These are phyloP conservation scores for Stenolophus ochropezus DNA, from an alignment of 2,888 invertebrate genomes.

Conservation along the genomic window DNA sequence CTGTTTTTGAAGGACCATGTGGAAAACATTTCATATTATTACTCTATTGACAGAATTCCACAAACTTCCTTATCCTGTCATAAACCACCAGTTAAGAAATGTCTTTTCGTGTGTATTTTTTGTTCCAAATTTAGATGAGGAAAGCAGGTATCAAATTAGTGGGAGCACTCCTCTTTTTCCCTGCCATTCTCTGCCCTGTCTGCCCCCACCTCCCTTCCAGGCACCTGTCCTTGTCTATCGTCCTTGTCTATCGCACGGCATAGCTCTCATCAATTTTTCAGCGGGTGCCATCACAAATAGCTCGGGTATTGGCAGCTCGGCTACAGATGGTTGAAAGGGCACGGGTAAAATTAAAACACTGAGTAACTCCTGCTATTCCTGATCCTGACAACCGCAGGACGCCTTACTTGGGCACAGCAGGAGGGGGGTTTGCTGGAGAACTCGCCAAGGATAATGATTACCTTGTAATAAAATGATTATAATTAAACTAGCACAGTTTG, in stretches of 20 bases:
- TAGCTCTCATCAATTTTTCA: conserved; percentile 32
- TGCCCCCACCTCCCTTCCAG: too few species aligned
- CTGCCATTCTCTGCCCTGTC: background rate
- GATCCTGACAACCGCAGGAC: background rate
- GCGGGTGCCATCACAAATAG: conserved; percentile 35
- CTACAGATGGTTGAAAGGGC: conserved; percentile 1
- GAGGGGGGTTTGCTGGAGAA: background rate
- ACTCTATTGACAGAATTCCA: too few species aligned
- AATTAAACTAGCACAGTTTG: too few species aligned
- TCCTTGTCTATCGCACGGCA: conserved; percentile 3
- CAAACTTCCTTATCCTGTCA: too few species aligned
- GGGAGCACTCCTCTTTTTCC: background rate
- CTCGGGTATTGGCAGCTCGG: conserved; percentile 19
- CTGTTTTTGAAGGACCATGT: too few species aligned
- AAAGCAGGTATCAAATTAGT: background rate
- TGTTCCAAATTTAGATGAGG: too few species aligned
- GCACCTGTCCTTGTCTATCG: too few species aligned
- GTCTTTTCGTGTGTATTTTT: too few species aligned
- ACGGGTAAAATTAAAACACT: conserved; percentile 36
- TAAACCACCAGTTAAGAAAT: too few species aligned
- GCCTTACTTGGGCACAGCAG: background rate
- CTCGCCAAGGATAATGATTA: too few species aligned
- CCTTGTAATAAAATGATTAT: too few species aligned
- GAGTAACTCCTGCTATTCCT: background rate
- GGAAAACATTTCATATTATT: too few species aligned